Evolutionary conservation across 2,113 vertebrate species (phyloP), one percentile per base, ranked within the genome.

Genomic region (Noturus placidus): DNA sequence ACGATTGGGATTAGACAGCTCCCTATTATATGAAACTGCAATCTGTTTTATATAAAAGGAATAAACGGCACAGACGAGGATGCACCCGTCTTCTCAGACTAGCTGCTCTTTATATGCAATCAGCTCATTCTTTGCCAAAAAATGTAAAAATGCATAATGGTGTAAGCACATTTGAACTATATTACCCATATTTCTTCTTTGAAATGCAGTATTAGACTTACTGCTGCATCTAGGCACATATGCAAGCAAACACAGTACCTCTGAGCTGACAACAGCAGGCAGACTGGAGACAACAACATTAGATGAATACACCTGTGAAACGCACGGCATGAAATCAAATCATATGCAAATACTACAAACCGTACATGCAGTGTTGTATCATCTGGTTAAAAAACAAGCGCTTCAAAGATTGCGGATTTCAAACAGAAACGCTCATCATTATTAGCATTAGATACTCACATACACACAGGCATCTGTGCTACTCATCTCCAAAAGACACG

Each of bases 401-500:
- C 54, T n/a, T 54, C 56, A 81, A 59, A 81, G 35, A 38, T 27
- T 25, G 54, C 27, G 6, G n/a, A 20, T 35, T 61, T 42, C 9
- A 80, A 57, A 35, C 78, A 67, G 22, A 65, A 63, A 19, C 1
- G 46, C 4, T 1, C 3, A 46, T 22, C 61, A 52, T n/a, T 69
- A 42, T 42, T 56, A 84, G 2, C 42, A 52, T 72, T 61, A 61
- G 20, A 46, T 63, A 91, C 94, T 95, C 70, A 96, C 95, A 86
- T 93, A 95, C 70, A 95, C 30, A 56, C 67, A 86, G 90, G 93
- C 92, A 19, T 89, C 33, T 0, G 83, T 87, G 74, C 91, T 93
- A 1, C 91, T 92, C 87, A 96, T 91, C 85, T 93, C 91, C 89
- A 95, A 90, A 91, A 93, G 92, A 74, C 88, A 95, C 20, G 92